These are phyloP conservation scores for Lamproptera curius DNA, from an alignment of 2,888 invertebrate species.

Conservation along the genomic window DNA sequence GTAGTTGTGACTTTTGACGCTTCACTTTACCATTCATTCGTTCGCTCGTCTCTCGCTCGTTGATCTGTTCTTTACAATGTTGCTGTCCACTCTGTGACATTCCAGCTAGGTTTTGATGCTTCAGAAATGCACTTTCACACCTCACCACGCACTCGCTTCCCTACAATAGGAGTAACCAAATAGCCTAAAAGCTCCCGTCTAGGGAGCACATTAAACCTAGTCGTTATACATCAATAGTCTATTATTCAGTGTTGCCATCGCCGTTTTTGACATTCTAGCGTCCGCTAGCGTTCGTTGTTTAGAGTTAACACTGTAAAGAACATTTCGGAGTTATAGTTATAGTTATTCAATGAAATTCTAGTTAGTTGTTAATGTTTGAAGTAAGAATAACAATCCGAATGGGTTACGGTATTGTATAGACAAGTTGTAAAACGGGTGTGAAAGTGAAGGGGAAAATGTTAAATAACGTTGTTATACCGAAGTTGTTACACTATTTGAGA, in stretches of 20 bases:
- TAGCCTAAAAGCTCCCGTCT: constrained; percentile 13
- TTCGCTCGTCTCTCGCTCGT: constrained; percentile 23
- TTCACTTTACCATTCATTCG: constrained; percentile 25
- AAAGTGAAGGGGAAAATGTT: constrained; percentile 57
- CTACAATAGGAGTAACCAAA: constrained; percentile 4
- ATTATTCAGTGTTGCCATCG: constrained; percentile 2
- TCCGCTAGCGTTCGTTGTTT: constrained; percentile 18
- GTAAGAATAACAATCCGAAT: constrained; percentile 43
- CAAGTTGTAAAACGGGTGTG: constrained; percentile 59
- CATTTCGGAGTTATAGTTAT: constrained; percentile 32
- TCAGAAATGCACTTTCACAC: constrained; percentile 9
- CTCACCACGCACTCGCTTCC: constrained; percentile 14
- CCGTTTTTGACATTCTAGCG: constrained; percentile 4
- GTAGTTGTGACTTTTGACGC: constrained; percentile 22
- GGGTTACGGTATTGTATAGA: constrained; percentile 59
- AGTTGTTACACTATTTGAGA: constrained; percentile 79
- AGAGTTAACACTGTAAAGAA: constrained; percentile 32
- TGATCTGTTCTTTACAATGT: constrained; percentile 35
- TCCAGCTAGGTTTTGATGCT: constrained; percentile 28
- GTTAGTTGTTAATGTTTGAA: constrained; percentile 66
- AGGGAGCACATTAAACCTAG: constrained; percentile 8
- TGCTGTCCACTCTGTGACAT: constrained; percentile 28
- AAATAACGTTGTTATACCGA: constrained; percentile 75
- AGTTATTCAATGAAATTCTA: constrained; percentile 57
- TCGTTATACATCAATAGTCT: constrained; percentile 12